Evolutionary conservation across 2,797 vertebrate species (phyloP).

Genomic region (Valencia hispanica): DNA sequence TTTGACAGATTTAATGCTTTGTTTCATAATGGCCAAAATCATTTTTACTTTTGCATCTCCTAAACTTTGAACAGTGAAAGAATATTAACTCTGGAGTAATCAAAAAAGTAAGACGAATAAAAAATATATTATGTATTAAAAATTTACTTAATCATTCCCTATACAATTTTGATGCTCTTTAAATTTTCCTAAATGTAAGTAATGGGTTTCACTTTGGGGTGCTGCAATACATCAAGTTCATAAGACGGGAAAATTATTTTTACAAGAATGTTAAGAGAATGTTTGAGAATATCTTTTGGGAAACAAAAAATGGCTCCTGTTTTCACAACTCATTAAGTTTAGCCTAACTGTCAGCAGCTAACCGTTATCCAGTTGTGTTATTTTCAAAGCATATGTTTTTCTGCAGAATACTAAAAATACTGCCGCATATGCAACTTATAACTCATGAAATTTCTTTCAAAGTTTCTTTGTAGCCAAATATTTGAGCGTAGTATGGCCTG

Average conservation of each 20-base stretch:
- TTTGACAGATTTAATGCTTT: too few relatives aligned
- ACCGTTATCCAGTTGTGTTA: neutral
- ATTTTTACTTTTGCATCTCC: too few relatives aligned
- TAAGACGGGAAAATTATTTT: neutral
- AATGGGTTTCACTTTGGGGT: neutral
- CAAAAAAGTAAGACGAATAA: too few relatives aligned
- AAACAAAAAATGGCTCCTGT: neutral
- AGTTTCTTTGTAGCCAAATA: too few relatives aligned
- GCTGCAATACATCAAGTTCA: neutral
- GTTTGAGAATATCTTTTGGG: neutral
- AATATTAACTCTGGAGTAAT: too few relatives aligned
- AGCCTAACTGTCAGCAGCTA: neutral
- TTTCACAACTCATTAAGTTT: neutral
- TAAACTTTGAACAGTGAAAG: too few relatives aligned
- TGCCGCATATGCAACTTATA: too few relatives aligned
- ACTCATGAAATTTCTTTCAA: too few relatives aligned
- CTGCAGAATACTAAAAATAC: too few relatives aligned
- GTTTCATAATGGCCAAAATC: too few relatives aligned
- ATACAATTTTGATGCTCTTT: neutral
- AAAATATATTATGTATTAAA: neutral
- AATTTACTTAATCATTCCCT: neutral
- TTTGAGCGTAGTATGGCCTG: too few relatives aligned
- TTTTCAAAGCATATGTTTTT: neutral
- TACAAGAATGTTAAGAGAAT: neutral
- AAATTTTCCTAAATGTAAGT: neutral